Base-by-base conservation (phyloP, 35 echinoderm and acorn worm genomes). In the Eucidaris tribuloides region DNA sequence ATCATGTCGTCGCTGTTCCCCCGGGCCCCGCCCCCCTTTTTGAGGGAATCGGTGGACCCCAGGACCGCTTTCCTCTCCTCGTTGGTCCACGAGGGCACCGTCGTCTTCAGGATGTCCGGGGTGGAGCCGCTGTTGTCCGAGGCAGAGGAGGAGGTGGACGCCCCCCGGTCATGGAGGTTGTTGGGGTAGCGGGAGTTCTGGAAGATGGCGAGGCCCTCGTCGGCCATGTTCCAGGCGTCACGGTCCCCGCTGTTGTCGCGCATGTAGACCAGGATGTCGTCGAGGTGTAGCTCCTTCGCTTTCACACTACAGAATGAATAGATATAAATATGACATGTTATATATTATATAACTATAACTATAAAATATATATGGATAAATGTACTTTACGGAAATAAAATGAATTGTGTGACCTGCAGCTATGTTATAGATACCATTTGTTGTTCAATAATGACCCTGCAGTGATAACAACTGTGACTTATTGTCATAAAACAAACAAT, bases 211-310 rank as follows among this genome's bases (percentile, higher is more conserved):
- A 97, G 88, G 28, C 94, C 94, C 61, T 91, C 77, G 34, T 97
- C 94, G 20, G 94, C 94, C 94, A 97, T 97, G 58, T 97, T 97
- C 94, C 94, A 97, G 17, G 89, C 94, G 71, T 97, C 94, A 20
- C 94, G 45, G 42, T 92, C 94, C 2, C 58, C 76, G 4, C 89
- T 80, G 42, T 88, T 85, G 24, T 87, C 80, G 28, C 89, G 85
- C 15, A 97, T 87, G 55, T 88, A 88, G 17, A 58, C 57, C 34
- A 97, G 77, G 25, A 92, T 38, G 4, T 97, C 94, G 34, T 88
- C 86, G 7, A 97, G 52, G 34, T 86, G 71, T 24, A 91, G 71
- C 19, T 97, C 94, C 60, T 92, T 91, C 18, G 89, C 94, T 60
- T 82, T 87, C 48, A 84, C 23, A 31, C 94, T 97, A 42, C 3